A percentile compares a stretch with the other conserved stretches of the same genome.
These are phyloP conservation scores for Periphyllus acericola DNA, from an alignment of 2,888 invertebrate species.

Conservation along the genomic window DNA sequence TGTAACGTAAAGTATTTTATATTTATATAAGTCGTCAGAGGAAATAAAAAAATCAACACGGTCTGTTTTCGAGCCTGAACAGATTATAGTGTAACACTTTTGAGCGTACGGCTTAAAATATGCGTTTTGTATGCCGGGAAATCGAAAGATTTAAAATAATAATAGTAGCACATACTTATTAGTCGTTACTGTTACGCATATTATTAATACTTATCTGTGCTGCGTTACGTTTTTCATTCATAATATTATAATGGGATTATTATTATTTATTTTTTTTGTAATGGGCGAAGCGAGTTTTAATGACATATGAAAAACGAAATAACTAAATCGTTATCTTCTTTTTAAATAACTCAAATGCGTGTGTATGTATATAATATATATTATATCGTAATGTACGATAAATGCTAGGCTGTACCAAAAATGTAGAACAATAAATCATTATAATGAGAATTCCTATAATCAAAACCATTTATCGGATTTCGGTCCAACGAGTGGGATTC, in stretches of 20 bases:
- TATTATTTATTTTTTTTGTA: neutral
- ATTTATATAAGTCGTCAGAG: neutral
- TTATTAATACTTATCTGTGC: neutral
- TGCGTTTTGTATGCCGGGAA: neutral
- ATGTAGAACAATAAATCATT: constrained; percentile 32
- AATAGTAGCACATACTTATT: neutral
- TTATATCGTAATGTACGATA: neutral
- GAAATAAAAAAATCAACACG: neutral
- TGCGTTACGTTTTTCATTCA: neutral
- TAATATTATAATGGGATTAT: neutral
- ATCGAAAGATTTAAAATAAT: neutral
- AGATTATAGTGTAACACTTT: neutral
- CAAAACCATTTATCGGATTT: constrained; percentile 33
- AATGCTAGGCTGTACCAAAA: neutral
- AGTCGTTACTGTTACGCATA: neutral
- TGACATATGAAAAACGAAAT: neutral
- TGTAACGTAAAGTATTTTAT: too few relatives aligned
- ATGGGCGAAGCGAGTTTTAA: neutral
- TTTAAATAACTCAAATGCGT: neutral
- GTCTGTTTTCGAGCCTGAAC: neutral
- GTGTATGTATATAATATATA: neutral
- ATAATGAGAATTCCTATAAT: neutral
- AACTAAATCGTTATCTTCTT: constrained; percentile 6
- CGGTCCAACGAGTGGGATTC: constrained; percentile 22
- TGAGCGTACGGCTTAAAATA: neutral